Conservation (phyloP, 2,888 invertebrate genomes). For the Scaptomyza tumidula region DNA sequence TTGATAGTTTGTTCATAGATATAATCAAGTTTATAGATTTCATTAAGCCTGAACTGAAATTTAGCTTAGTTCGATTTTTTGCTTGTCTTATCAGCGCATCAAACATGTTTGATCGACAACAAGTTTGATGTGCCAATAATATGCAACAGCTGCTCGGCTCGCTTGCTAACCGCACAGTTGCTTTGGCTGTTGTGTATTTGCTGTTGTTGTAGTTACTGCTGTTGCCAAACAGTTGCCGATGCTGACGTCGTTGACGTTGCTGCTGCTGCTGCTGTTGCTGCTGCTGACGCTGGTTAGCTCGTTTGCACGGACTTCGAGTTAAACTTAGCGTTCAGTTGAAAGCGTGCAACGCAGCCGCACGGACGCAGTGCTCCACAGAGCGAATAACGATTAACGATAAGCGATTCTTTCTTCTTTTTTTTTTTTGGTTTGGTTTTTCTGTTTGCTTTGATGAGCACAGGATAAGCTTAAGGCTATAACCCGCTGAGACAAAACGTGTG, state of each 20-base stretch:
- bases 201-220: slow-evolving; percentile 31
- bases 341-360: slow-evolving; percentile 78
- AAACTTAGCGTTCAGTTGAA: slow-evolving; percentile 71
- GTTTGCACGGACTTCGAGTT: slow-evolving; percentile 72
- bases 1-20: not conserved
- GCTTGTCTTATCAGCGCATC: slow-evolving; percentile 61
- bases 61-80: not conserved
- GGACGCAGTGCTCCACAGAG: slow-evolving; percentile 63
- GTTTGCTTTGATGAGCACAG: slow-evolving; percentile 38
- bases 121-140: slow-evolving; percentile 72
- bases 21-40: not conserved
- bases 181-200: slow-evolving; percentile 25
- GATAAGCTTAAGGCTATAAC: slow-evolving; percentile 30
- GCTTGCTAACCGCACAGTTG: slow-evolving; percentile 23
- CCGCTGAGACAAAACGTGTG: slow-evolving; percentile 9
- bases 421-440: slow-evolving; percentile 9
- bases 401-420: slow-evolving; percentile 12
- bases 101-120: slow-evolving; percentile 63
- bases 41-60: not conserved
- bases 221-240: slow-evolving; percentile 56
- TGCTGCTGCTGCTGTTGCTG: slow-evolving; percentile 41
- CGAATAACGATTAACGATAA: slow-evolving; percentile 30
- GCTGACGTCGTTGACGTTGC: slow-evolving; percentile 24
- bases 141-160: slow-evolving; percentile 58
- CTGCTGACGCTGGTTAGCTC: slow-evolving; percentile 17